Base-by-base conservation (phyloP, 2,113 vertebrate species). In the Poicephalus meyeri region DNA sequence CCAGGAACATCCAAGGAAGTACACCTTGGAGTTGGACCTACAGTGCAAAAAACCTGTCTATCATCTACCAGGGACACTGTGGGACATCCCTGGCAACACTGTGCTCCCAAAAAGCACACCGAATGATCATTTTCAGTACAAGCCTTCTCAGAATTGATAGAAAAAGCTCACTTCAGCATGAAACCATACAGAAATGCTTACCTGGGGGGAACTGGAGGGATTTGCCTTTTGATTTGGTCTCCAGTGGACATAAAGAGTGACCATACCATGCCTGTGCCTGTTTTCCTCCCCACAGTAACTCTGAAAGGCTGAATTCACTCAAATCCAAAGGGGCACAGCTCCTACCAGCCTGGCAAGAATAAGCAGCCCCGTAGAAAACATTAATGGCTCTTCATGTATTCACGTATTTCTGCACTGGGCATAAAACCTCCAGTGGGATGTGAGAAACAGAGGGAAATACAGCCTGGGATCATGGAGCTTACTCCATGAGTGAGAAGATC, bases 211-310 rank as follows among this genome's bases (percentile, higher is more conserved):
- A 44, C 0, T 26, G 33, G 52, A 82, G 41, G 71, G 25, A 19
- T 63, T 41, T 63, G 31, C 28, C 50, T 74, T 81, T 55, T 47
- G 37, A 1, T 31, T 66, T 24, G 35, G n/a, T 26, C 77, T 68
- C 60, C 72, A 58, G 33, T 0, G 3, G 21, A 37, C 6, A 11
- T 12, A 33, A 82, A 53, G n/a, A 11, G 12, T 35, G 74, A 47
- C 14, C 24, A 19, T 0, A 2, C 20, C 18, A n/a, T 28, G 44
- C 10, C 19, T 19, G 2, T 56, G 41, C 8, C 19, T 23, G 3
- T 63, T 65, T 64, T 56, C 49, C 49, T 65, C 44, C 33, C 33
- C 39, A 33, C 3, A 3, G 18, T 21, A 66, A 41, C 37, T 18
- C 29, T 9, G 42, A 42, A 41, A 68, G 42, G 28, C 37, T 60